Conservation (phyloP, 2,888 invertebrate genomes). For the Harpalus rubripes region DNA sequence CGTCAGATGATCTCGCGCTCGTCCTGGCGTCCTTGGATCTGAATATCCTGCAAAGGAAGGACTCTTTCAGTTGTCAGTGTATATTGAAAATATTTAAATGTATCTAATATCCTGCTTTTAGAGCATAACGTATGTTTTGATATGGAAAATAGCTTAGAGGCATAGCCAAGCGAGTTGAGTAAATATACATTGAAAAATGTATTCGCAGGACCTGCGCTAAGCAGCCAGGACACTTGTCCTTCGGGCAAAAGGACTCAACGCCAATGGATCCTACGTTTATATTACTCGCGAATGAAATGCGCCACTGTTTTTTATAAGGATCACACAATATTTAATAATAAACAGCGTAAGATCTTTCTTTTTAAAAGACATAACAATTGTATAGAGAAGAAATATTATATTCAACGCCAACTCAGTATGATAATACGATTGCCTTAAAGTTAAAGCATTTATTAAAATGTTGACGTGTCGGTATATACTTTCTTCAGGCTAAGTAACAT, state of each 20-base stretch:
- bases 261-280: neutral
- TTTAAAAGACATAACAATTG: neutral
- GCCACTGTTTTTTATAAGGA: conserved; percentile 31
- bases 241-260: conserved; percentile 29
- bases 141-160: conserved; percentile 66
- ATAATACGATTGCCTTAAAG: no score
- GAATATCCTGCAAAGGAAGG: conserved; percentile 61
- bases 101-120: conserved; percentile 67
- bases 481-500: no score
- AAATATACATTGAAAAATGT: conserved; percentile 66
- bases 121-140: conserved; percentile 67
- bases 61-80: conserved; percentile 65
- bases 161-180: conserved; percentile 59
- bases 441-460: no score
- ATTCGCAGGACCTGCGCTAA: conserved; percentile 44
- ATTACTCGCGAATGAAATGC: neutral
- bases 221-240: conserved; percentile 16
- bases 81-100: conserved; percentile 67
- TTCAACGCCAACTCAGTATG: no score
- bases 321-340: conserved; percentile 10
- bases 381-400: no score
- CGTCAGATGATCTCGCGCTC: conserved; percentile 15
- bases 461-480: no score
- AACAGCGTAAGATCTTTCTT: neutral
- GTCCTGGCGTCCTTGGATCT: conserved; percentile 39